These are phyloP conservation scores for Dryobates pubescens DNA, from an alignment of 2,797 vertebrate species.

Conservation along the genomic window DNA sequence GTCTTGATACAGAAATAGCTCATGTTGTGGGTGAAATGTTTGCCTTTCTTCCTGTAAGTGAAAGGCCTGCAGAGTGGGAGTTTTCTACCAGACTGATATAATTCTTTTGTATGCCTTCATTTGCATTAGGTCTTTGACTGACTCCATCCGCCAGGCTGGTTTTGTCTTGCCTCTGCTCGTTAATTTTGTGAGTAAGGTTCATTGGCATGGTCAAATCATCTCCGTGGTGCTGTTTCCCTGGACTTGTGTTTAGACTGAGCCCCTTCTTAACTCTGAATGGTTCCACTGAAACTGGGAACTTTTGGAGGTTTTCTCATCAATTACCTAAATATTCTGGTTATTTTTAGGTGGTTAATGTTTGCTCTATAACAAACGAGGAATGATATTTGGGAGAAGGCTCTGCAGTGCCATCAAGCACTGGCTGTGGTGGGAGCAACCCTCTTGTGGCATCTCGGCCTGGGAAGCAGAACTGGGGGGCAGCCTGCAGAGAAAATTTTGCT, in stretches of 20 bases:
- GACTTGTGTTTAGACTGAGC: not conserved
- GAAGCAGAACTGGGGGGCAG: not conserved
- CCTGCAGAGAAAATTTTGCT: not conserved
- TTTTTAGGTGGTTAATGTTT: not conserved
- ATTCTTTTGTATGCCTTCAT: conserved; percentile 42
- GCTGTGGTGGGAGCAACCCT: not conserved
- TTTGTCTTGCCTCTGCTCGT: conserved; percentile 25
- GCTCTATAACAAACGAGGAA: not conserved
- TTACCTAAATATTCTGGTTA: not conserved
- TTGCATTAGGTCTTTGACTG: conserved; percentile 46
- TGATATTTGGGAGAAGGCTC: not conserved
- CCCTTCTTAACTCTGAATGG: not conserved
- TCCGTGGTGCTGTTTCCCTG: not conserved
- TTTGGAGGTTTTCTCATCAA: not conserved
- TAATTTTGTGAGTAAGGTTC: conserved; percentile 21
- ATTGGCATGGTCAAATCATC: not conserved
- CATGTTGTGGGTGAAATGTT: conserved; percentile 62
- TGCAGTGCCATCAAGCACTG: not conserved
- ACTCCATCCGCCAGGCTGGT: not conserved
- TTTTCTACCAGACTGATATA: conserved; percentile 32
- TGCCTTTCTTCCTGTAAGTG: conserved; percentile 47
- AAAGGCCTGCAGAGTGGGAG: not conserved
- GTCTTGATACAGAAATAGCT: conserved; percentile 41
- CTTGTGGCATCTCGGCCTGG: fast-evolving
- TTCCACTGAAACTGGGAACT: not conserved